Conservation (phyloP, 2,888 invertebrate genomes). For the Mamestra brassicae region DNA sequence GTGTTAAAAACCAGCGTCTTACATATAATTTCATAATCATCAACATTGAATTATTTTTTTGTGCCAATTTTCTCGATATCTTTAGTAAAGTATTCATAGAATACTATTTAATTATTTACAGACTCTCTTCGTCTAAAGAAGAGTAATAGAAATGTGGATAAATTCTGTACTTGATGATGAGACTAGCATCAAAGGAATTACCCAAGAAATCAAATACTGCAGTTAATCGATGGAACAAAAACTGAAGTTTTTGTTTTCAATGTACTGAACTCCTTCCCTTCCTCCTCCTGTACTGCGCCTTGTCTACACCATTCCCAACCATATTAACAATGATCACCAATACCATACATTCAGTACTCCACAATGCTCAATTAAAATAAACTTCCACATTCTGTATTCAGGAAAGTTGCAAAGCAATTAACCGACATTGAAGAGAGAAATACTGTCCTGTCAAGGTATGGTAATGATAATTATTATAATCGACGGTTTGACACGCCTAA, state of each 20-base stretch:
- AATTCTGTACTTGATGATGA: not conserved
- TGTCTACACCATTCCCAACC: not conserved
- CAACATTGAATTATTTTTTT: no score
- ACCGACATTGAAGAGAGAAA: constrained; percentile 54
- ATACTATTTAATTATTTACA: not conserved
- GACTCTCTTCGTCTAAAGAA: not conserved
- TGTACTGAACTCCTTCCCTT: not conserved
- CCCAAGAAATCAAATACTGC: not conserved
- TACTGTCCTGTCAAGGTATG: constrained; percentile 55
- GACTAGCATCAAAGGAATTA: no score
- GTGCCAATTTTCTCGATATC: no score
- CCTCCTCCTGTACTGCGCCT: not conserved
- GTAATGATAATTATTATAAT: constrained; percentile 68
- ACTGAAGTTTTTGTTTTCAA: not conserved
- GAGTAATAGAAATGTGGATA: not conserved
- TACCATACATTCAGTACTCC: constrained; percentile 12
- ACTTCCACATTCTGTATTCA: constrained; percentile 47
- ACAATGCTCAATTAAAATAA: constrained; percentile 53
- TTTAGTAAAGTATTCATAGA: no score
- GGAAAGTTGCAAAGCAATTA: constrained; percentile 64
- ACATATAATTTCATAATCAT: not conserved
- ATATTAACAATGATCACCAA: constrained; percentile 22
- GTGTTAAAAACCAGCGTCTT: no score
- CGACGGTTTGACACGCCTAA: constrained; percentile 63
- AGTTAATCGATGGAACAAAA: no score